These are phyloP conservation scores for Dendrolimus kikuchii DNA, from an alignment of 1,140 invertebrate genomes.

Conservation along the genomic window DNA sequence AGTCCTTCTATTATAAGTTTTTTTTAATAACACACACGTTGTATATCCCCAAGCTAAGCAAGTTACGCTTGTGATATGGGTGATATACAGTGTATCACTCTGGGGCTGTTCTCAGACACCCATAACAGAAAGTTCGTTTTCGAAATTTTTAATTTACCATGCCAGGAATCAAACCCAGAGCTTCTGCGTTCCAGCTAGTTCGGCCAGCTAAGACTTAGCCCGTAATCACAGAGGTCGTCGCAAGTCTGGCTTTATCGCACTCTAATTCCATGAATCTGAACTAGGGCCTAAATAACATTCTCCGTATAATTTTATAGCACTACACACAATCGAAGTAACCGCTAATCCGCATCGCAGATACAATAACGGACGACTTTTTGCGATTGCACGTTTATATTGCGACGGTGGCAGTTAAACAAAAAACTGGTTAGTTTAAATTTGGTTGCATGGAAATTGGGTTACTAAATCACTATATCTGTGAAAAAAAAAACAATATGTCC, in stretches of 20 bases:
- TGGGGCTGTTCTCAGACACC: too few relatives aligned
- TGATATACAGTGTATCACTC: too few relatives aligned
- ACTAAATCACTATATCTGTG: conserved; percentile 14
- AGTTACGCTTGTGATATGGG: too few relatives aligned
- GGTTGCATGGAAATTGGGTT: conserved; percentile 23
- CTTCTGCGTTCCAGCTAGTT: too few relatives aligned
- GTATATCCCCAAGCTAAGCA: too few relatives aligned
- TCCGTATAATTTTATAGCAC: conserved; percentile 28
- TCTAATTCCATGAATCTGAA: too few relatives aligned
- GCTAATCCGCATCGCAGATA: conserved; percentile 25
- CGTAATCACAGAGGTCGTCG: background rate
- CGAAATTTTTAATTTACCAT: too few relatives aligned
- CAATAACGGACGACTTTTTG: conserved; percentile 38
- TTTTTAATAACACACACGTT: too few relatives aligned
- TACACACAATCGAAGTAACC: conserved; percentile 31
- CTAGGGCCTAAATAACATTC: conserved; percentile 1
- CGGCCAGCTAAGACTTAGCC: background rate
- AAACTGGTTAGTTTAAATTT: conserved; percentile 27
- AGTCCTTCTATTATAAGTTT: too few relatives aligned
- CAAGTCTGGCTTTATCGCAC: too few relatives aligned
- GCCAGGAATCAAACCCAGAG: too few relatives aligned
- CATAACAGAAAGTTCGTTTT: too few relatives aligned
- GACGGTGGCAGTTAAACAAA: conserved; percentile 32
- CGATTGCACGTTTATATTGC: conserved; percentile 25
- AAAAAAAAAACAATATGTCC: conserved; percentile 17